Evolutionary conservation across 2,888 invertebrate species (phyloP).

Genomic region (Polyploca ridens): DNA sequence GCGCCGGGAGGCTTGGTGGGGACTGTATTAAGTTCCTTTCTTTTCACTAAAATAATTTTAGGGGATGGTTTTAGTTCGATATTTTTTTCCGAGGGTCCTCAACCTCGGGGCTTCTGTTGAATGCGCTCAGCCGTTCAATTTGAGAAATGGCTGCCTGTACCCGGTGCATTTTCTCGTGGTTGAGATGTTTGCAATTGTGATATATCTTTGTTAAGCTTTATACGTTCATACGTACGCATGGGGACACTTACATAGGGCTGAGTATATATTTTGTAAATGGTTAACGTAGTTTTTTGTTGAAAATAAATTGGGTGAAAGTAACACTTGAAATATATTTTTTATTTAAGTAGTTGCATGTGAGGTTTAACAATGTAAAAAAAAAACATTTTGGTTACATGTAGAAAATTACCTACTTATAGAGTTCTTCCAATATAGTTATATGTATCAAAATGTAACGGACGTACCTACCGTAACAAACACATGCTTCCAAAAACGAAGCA

Average conservation of each 20-base stretch:
- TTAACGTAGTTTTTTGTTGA: too few species aligned
- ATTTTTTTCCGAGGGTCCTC: slow-evolving; percentile 77
- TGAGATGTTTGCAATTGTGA: slow-evolving; percentile 60
- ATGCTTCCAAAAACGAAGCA: slow-evolving; percentile 24
- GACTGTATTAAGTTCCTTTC: slow-evolving; percentile 85
- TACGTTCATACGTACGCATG: slow-evolving; percentile 22
- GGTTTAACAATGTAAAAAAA: too few species aligned
- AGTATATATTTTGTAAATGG: slow-evolving; percentile 14
- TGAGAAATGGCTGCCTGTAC: slow-evolving; percentile 72
- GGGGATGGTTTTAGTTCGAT: slow-evolving; percentile 83
- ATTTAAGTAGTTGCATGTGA: too few species aligned
- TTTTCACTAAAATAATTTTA: slow-evolving; percentile 85
- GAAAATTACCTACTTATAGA: too few species aligned
- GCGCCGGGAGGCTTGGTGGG: slow-evolving; percentile 78
- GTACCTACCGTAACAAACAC: slow-evolving; percentile 13
- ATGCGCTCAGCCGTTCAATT: slow-evolving; percentile 68
- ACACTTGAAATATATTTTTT: too few species aligned
- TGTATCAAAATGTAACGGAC: slow-evolving; percentile 18
- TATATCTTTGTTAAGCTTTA: slow-evolving; percentile 35
- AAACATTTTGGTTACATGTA: too few species aligned
- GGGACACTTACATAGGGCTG: slow-evolving; percentile 11
- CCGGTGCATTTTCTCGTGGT: slow-evolving; percentile 56
- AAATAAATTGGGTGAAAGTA: too few species aligned
- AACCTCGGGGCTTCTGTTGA: slow-evolving; percentile 60
- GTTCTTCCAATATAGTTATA: background rate